These are phyloP conservation scores for Phania funesta DNA, from an alignment of 2,888 invertebrate genomes.

Conservation along the genomic window DNA sequence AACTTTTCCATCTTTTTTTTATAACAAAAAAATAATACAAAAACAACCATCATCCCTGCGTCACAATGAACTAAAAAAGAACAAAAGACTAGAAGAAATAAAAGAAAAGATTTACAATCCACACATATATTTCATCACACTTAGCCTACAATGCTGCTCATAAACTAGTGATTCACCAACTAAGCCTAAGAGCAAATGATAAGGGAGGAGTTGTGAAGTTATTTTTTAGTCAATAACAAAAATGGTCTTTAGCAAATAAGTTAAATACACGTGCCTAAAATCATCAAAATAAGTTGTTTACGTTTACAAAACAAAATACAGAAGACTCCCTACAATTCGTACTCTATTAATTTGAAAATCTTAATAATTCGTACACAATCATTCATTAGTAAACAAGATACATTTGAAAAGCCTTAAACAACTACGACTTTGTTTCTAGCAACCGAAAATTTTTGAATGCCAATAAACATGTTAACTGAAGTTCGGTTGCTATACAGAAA, in stretches of 20 bases:
- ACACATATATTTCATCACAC: slow-evolving; percentile 1
- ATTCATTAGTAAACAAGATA: too few species aligned
- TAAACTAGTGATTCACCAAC: neutral
- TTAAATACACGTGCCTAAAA: slow-evolving; percentile 58
- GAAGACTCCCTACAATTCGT: neutral
- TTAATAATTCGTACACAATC: too few species aligned
- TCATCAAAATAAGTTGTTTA: slow-evolving; percentile 54
- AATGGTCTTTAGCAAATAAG: slow-evolving; percentile 25
- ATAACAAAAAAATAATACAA: slow-evolving; percentile 14
- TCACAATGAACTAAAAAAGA: slow-evolving; percentile 33
- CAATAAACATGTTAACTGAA: too few species aligned
- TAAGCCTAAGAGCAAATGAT: neutral
- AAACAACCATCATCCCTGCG: neutral
- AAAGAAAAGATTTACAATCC: neutral
- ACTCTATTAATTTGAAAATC: too few species aligned
- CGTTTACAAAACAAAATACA: slow-evolving; percentile 12
- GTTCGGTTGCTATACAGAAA: too few species aligned
- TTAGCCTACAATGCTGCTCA: neutral
- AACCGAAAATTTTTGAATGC: too few species aligned
- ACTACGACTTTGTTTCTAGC: too few species aligned
- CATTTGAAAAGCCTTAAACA: too few species aligned
- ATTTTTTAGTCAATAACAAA: neutral
- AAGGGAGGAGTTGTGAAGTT: slow-evolving; percentile 2
- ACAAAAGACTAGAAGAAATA: neutral
- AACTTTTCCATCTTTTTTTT: slow-evolving; percentile 16